Evolutionary conservation across 2,113 vertebrate genomes (phyloP), one percentile per base, ranked within the genome.

Genomic region (Dissostichus mawsoni): DNA sequence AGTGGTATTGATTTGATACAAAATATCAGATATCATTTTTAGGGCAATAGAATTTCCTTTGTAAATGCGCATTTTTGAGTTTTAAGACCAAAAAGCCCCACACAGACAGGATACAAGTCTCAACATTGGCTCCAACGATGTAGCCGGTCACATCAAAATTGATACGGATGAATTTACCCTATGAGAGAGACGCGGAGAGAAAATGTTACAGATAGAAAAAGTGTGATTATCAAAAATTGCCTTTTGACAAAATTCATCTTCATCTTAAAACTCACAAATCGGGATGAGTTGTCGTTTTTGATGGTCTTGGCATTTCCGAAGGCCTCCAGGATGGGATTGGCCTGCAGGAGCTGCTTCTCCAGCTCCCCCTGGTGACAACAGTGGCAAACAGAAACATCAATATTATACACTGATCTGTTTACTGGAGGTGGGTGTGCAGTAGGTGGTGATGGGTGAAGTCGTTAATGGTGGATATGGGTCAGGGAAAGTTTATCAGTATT

Each of bases 221-320:
- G 3, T 45, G 0, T 18, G 23, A 68, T 29, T 14, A n/a, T 12
- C 5, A 47, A 14, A 17, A 58, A 1, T 33, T 13, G 5, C 29
- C 20, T 61, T 75, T 1, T 44, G 52, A 45, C 12, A 45, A 56
- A 68, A 41, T 41, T 41, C 11, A n/a, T 63, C 8, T 7, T 48
- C 25, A 16, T 74, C 12, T 18, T n/a, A 33, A 59, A 65, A 97
- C 98, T 97, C 93, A 99, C 97, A 86, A 99, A 99, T 92, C 98
- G 92, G 57, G 98, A 99, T n/a, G 98, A 99, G 92, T 99, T 99
- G 93, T 99, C 98, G 33, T 99, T 99, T 92, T 99, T 99, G 93
- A 99, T 97, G 67, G 98, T 99, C 94, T 99, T 99, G 20, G 97
- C 98, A 20, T 99, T 99, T 91, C 98, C 98, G 0, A 99, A 99